Evolutionary conservation across 2,113 vertebrate genomes (phyloP).

Genomic region (Triplophysa tibetana): DNA sequence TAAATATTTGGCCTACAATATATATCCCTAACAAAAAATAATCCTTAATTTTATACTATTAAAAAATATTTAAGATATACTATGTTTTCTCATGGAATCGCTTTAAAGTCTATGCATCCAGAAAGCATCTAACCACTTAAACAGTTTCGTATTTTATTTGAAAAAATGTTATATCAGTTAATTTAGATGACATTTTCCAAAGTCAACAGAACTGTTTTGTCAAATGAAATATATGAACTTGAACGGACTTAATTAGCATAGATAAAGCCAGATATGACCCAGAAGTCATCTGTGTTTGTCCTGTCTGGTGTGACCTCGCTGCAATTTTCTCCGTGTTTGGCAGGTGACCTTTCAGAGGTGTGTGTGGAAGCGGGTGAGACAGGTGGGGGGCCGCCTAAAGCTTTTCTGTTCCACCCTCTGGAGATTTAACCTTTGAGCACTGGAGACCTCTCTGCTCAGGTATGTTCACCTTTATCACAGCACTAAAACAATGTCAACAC

Average conservation of each 20-base stretch:
- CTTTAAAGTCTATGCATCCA: too few species aligned
- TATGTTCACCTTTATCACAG: slow-evolving; percentile 68
- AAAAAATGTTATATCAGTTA: too few species aligned
- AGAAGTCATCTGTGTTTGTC: background rate
- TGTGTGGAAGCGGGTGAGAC: slow-evolving; percentile 7
- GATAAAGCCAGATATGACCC: background rate
- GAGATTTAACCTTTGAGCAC: slow-evolving; percentile 37
- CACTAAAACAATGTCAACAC: slow-evolving; percentile 38
- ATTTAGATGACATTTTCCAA: background rate
- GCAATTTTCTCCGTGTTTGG: slow-evolving; percentile 1
- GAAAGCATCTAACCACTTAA: too few species aligned
- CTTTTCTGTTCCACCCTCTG: background rate
- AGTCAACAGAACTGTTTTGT: background rate
- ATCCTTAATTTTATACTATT: too few species aligned
- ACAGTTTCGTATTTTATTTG: too few species aligned
- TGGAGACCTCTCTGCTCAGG: background rate
- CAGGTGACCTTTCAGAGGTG: slow-evolving; percentile 46
- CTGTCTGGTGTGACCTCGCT: background rate
- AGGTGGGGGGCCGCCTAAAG: background rate
- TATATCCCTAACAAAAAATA: too few species aligned
- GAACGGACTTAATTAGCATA: background rate
- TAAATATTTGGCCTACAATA: too few species aligned
- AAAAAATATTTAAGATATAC: too few species aligned
- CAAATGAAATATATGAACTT: background rate
- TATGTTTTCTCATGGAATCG: too few species aligned